Evolutionary conservation across 1,140 invertebrate species (phyloP), one percentile per base, ranked within the genome.

Genomic region (Drosophila pachea): DNA sequence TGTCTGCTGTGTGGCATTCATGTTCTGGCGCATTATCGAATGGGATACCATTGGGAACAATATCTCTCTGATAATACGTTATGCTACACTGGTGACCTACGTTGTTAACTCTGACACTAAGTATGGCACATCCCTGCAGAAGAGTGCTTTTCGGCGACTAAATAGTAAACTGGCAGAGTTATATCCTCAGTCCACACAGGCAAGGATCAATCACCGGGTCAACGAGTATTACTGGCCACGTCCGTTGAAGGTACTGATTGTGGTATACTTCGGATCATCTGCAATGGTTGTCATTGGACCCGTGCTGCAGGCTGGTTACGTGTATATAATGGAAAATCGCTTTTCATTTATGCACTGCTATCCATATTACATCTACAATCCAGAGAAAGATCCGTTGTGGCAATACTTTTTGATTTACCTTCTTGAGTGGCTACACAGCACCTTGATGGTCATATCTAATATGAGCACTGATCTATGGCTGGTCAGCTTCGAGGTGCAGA

Each of bases 381-480:
- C 68, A 22, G 33, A 64, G n/a, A 31, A 36, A 7, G 9, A 72
- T 4, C 36, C 76, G 1, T 0, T 62, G 2, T 72, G 72, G 76
- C 38, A 48, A 0, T 86, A 86, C 42, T 11, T 81, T 0, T n/a
- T 29, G 1, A 71, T 74, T 2, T 78, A 75, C 38, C 4, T 29
- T 0, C 4, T 68, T 4, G 82, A 86, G 33, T 61, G 61, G 40
- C n/a, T 75, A 22, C 74, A 86, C 53, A 73, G 70, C 38, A 64
- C 68, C 7, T 66, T 73, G 1, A 68, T 79, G 53, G 65, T 77
- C 14, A 56, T 69, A 9, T 74, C 61, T 9, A 81, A 76, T 29
- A 58, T 76, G 5, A 54, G 58, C 42, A 62, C 74, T 0, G 81
- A 86, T 56, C 59, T 76, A 5, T 86, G 66, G 74, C 59, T 86